Base-by-base conservation (phyloP, 2,888 invertebrate species). In the Drosophila ezoana region DNA sequence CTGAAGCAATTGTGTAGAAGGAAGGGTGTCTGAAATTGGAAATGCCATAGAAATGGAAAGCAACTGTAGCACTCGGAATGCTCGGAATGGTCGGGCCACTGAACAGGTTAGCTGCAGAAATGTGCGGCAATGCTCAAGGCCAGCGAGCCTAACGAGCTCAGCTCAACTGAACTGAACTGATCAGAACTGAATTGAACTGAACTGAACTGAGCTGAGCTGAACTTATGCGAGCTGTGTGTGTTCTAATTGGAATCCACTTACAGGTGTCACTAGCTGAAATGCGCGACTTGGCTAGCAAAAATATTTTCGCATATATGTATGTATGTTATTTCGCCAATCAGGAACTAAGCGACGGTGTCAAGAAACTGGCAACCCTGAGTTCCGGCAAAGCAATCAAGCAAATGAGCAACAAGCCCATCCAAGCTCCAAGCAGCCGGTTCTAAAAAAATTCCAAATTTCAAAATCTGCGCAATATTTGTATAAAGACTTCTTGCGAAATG, bases 321-420 rank as follows among this genome's bases (percentile, higher is more conserved):
- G n/a, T n/a, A 10, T 54, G 4, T 13, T 41, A 14, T 52, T 47
- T 43, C 40, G 44, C 13, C 58, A 72, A 72, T 64, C 69, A 73
- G 73, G 68, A 58, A 72, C 73, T 67, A n/a, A 47, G 44, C 35
- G 48, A 40, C 47, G 75, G 77, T 68, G 81, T 83, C 83, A 86
- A 83, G 69, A 76, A 86, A 83, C 83, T 86, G 59, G 18, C 76
- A 86, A 73, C 86, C 86, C 86, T 82, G 82, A 85, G 80, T 61
- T 62, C 40, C 52, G 56, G 62, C 59, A 45, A 56, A 62, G 45
- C 62, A 68, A 54, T 52, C 62, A 61, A 54, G 18, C 56, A 45
- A 56, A 51, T 23, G n/a, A 52, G 37, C 59, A 16, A 52, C 28
- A 49, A 64, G 58, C 52, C 49, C 40, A 61, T 33, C 62, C 33